A percentile compares a stretch with the other conserved stretches of the same genome.
These are phyloP conservation scores for Sphyrna mokarran DNA, from an alignment of 2,113 vertebrate species.

Conservation along the genomic window DNA sequence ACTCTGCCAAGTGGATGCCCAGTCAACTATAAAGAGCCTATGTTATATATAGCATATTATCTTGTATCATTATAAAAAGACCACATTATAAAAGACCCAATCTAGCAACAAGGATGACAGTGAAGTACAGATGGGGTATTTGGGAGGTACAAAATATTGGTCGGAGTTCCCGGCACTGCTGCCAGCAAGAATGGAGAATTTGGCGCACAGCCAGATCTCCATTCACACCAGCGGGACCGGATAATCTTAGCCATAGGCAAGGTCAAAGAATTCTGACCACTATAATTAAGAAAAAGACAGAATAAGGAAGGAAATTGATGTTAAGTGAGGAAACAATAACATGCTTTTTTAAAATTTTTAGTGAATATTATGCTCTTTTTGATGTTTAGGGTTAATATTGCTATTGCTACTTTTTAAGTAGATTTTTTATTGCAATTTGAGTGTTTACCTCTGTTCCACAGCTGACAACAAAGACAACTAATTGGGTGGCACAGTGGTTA, in stretches of 20 bases:
- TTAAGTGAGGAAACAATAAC: neutral
- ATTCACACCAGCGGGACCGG: too few relatives aligned
- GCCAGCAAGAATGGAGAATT: too few relatives aligned
- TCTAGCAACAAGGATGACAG: too few relatives aligned
- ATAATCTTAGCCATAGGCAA: too few relatives aligned
- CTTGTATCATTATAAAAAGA: too few relatives aligned
- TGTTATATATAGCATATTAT: too few relatives aligned
- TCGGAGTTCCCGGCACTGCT: too few relatives aligned
- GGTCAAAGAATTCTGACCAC: neutral
- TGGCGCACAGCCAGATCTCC: too few relatives aligned
- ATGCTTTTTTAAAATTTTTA: neutral
- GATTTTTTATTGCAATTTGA: neutral
- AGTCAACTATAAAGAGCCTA: neutral
- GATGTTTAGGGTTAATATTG: neutral
- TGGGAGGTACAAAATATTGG: neutral
- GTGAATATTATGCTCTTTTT: neutral
- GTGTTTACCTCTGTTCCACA: neutral
- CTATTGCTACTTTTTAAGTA: neutral
- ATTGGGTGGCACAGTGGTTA: too few relatives aligned
- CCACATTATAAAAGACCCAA: neutral
- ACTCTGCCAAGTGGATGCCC: neutral
- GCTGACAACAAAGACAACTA: neutral
- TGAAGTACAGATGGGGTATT: neutral
- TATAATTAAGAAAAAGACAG: neutral
- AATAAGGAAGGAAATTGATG: neutral